A percentile compares a stretch with the other conserved stretches of the same genome.
phyloP scores from a whole-genome alignment of 2,888 invertebrate species.

The Petrophora chlorosata region DNA sequence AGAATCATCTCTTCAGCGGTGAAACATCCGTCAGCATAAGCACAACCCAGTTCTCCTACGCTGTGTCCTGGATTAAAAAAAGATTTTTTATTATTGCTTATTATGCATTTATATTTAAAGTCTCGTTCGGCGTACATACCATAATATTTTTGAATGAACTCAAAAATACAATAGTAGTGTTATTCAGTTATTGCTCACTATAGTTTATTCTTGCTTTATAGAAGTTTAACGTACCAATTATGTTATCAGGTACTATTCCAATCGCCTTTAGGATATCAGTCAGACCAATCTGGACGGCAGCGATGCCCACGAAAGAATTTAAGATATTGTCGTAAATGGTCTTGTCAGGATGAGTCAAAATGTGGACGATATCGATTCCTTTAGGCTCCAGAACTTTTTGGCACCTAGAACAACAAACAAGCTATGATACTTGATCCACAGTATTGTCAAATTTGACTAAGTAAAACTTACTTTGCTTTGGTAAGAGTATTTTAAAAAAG shows the following conservation, averaged over 20 bases:
- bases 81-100: no score
- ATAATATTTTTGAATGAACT: no score
- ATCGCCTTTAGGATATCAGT: constrained; percentile 64
- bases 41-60: constrained; percentile 95
- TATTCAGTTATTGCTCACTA: no score
- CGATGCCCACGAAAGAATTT: constrained; percentile 89
- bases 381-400: constrained; percentile 82
- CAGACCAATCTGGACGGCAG: constrained; percentile 84
- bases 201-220: no score
- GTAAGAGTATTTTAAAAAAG: no score
- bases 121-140: no score
- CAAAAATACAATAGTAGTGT: no score
- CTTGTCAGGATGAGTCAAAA: constrained; percentile 85
- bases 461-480: no score
- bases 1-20: constrained; percentile 92
- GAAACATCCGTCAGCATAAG: constrained; percentile 94
- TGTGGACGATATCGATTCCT: constrained; percentile 85
- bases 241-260: constrained; percentile 87
- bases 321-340: constrained; percentile 84
- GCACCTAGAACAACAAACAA: constrained; percentile 63
- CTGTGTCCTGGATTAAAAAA: constrained; percentile 96
- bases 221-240: constrained; percentile 84
- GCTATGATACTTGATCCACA: no score
- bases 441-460: no score
- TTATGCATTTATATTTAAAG: no score